These are phyloP conservation scores for Bubo scandiacus DNA, from an alignment of 2,113 vertebrate species.

Conservation along the genomic window DNA sequence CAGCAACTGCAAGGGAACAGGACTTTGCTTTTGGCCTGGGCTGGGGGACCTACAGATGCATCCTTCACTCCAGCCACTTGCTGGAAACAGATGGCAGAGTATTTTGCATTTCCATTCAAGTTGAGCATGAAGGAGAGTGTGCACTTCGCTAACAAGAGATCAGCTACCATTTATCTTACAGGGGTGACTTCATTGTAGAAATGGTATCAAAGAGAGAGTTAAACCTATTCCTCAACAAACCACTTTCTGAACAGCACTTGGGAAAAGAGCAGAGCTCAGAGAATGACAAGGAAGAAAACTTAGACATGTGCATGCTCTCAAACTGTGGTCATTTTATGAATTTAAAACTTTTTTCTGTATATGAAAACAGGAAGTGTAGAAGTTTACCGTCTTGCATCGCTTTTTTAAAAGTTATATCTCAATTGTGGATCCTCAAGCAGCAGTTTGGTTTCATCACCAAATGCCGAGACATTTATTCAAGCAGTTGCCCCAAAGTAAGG, in stretches of 20 bases:
- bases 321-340: not conserved
- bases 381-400: rapidly evolving
- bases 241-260: not conserved
- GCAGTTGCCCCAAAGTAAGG: not conserved
- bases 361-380: not conserved
- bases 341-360: not conserved
- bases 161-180: slow-evolving; percentile 14
- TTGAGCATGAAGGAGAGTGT: not conserved
- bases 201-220: not conserved
- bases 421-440: not conserved
- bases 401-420: not conserved
- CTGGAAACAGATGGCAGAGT: slow-evolving; percentile 10
- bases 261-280: not conserved
- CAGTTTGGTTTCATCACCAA: not conserved
- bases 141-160: not conserved
- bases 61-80: not conserved
- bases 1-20: rapidly evolving
- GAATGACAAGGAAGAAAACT: not conserved
- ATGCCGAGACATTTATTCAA: rapidly evolving
- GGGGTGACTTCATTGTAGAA: not conserved
- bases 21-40: not conserved
- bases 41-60: not conserved
- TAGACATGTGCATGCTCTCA: rapidly evolving
- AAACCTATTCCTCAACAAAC: not conserved
- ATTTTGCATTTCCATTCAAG: not conserved